Conservation (phyloP, 1,140 invertebrate genomes). For the Drosophila biarmipes region DNA sequence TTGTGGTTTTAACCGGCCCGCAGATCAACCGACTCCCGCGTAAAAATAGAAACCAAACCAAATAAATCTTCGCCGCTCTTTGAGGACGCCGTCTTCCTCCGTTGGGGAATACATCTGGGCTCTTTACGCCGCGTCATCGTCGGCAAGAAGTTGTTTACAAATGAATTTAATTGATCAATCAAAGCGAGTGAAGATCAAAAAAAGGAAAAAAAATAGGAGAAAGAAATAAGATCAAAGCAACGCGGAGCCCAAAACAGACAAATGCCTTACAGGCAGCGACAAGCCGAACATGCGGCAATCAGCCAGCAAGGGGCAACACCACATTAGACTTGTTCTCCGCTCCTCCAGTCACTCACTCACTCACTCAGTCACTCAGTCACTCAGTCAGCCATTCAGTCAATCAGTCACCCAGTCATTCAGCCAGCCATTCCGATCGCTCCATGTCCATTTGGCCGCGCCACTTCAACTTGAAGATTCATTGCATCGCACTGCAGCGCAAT, state of each 20-base stretch:
- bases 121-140: conserved; percentile 50
- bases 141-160: conserved; percentile 74
- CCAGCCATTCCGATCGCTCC: conserved; percentile 37
- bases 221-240: conserved; percentile 74
- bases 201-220: conserved; percentile 25
- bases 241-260: conserved; percentile 73
- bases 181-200: conserved; percentile 82
- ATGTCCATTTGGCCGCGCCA: conserved; percentile 36
- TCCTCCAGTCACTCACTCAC: conserved; percentile 52
- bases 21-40: conserved; percentile 18
- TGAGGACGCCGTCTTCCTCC: conserved; percentile 42
- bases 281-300: conserved; percentile 70
- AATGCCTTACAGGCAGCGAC: conserved; percentile 73
- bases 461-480: conserved; percentile 67
- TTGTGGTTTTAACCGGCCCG: conserved; percentile 28
- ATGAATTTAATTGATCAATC: conserved; percentile 83
- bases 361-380: conserved; percentile 34
- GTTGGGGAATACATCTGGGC: conserved; percentile 20
- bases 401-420: conserved; percentile 30
- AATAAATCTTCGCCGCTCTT: conserved; percentile 43
- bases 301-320: conserved; percentile 29
- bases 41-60: conserved; percentile 43
- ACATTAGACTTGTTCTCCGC: conserved; percentile 73
- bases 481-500: conserved; percentile 41
- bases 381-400: conserved; percentile 31